phyloP scores from a whole-genome alignment of 2,888 invertebrate genomes.

The Dimorphilus gyrociliatus region DNA sequence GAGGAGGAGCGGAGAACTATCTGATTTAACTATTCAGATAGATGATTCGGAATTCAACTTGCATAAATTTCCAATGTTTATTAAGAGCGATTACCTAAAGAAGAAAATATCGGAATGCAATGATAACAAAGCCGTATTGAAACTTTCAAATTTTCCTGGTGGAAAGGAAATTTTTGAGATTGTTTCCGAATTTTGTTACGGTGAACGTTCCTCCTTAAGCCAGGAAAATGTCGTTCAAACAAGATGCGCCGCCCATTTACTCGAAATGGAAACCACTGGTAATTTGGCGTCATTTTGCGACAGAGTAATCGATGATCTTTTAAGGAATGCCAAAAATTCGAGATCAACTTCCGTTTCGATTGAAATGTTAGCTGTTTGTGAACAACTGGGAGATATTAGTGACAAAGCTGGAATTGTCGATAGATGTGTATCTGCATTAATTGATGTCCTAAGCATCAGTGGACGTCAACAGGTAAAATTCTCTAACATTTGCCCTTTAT shows the following conservation, averaged over 20 bases:
- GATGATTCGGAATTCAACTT: constrained; percentile 24
- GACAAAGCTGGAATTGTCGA: constrained; percentile 20
- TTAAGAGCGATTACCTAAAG: constrained; percentile 32
- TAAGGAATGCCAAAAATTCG: too few species aligned
- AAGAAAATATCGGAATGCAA: constrained; percentile 13
- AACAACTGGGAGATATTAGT: constrained; percentile 19
- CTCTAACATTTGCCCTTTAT: too few species aligned
- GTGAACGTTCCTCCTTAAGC: too few species aligned
- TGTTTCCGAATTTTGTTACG: constrained; percentile 35
- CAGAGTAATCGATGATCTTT: too few species aligned
- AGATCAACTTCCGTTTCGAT: too few species aligned
- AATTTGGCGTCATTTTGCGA: too few species aligned
- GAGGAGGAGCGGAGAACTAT: constrained; percentile 25
- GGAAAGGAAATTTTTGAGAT: constrained; percentile 25
- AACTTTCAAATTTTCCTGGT: constrained; percentile 30
- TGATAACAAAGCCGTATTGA: constrained; percentile 10
- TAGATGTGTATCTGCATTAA: constrained; percentile 19
- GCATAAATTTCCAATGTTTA: constrained; percentile 34
- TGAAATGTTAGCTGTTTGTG: too few species aligned
- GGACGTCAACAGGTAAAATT: too few species aligned
- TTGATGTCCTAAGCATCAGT: too few species aligned
- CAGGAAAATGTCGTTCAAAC: too few species aligned
- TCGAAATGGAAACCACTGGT: too few species aligned
- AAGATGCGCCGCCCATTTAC: too few species aligned
- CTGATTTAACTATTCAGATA: constrained; percentile 29